Evolutionary conservation across 2,888 invertebrate genomes (phyloP), one percentile per base, ranked within the genome.

Genomic region (Caradrina kadenii): DNA sequence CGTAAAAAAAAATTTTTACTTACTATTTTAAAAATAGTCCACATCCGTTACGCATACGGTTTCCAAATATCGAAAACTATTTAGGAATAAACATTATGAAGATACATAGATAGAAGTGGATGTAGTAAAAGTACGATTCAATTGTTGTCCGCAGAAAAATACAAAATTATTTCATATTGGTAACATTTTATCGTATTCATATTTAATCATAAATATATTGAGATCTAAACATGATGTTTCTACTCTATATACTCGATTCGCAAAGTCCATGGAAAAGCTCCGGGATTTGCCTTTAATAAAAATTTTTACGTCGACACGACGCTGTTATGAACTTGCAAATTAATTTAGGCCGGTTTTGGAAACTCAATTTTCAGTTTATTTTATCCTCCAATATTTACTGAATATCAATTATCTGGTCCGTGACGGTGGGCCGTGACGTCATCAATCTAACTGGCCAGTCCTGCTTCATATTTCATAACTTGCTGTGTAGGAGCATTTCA

Each of bases 311-410:
- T 88, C 90, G 88, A 90, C 92, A 89, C 93, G 88, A 90, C 89
- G 89, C 92, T 90, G 93, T 93, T 95, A 93, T 93, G 91, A 93
- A 95, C 92, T 94, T 94, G 90, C 93, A 94, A 95, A 95, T 95
- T 95, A 94, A 95, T 94, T 95, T 94, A 93, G 93, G 88, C 91
- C 88, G 91, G 91, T 93, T 93, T 92, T 89, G 92, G 90, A 90
- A 95, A 95, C 94, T 94, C 94, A 94, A 94, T 95, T 95, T 94
- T 91, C 92, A 88, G 92, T 94, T 92, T 93, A 94, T 94, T 95
- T 94, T 92, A 93, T 93, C 91, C 93, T 90, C 91, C 93, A 95
- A 95, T 95, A 94, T 95, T 95, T 94, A 93, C 94, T 89, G 93
- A 93, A 93, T 94, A 94, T 93, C 95, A 94, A 95, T 95, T 94